Conservation (phyloP, 2,113 vertebrate genomes). For the Gyps fulvus region DNA sequence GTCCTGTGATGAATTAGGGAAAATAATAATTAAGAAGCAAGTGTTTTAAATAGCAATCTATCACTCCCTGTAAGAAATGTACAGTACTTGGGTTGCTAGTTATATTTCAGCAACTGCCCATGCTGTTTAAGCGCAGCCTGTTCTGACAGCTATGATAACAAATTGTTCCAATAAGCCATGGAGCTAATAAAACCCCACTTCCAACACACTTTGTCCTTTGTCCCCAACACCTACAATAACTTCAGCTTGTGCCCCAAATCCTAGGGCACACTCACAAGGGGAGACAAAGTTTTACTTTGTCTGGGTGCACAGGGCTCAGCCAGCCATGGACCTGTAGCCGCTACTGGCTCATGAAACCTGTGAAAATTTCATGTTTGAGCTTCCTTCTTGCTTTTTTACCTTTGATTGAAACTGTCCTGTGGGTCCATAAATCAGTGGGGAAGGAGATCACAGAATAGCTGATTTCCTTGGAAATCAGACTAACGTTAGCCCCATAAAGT, state of each 20-base stretch:
- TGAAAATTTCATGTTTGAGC: background rate
- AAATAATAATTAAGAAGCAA: background rate
- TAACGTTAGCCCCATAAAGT: background rate
- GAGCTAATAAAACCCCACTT: background rate
- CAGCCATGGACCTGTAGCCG: background rate
- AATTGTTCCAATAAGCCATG: background rate
- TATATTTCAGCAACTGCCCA: background rate
- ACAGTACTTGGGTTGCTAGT: background rate
- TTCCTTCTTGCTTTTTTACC: background rate
- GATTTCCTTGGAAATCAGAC: background rate
- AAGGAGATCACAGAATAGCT: background rate
- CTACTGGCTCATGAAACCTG: background rate
- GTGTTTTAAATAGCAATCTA: background rate
- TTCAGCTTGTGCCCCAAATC: background rate
- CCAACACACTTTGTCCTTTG: background rate
- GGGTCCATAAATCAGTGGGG: background rate
- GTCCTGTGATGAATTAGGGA: background rate
- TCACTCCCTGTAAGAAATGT: background rate
- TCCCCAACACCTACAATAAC: background rate
- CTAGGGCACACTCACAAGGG: background rate
- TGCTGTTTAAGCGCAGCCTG: background rate
- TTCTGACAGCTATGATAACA: background rate
- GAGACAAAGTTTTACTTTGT: background rate
- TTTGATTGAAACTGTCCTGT: background rate
- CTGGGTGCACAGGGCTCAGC: background rate